Base-by-base conservation (phyloP, 2,888 invertebrate genomes). In the Troides helena region DNA sequence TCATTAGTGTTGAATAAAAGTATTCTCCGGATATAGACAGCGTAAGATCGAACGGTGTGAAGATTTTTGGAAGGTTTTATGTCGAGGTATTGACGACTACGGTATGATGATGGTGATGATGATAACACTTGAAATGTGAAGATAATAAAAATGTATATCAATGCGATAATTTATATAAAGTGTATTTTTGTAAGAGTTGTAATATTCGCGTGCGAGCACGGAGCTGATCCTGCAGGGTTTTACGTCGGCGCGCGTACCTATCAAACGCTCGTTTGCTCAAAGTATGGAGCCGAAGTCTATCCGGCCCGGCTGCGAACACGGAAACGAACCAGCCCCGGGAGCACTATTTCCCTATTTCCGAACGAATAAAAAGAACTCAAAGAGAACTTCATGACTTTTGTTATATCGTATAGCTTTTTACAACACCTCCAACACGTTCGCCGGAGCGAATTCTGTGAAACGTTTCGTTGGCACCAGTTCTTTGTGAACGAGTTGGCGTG, bases 181-280 rank as follows among this genome's bases (percentile, higher is more conserved):
- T 8, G 39, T 39, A 39, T 8, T 10, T 39, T 10, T 7, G 39
- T 39, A 7, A 39, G 10, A 7, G 7, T 8, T 39, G 10, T 10
- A 39, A 39, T 10, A 39, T 39, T 10, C 39, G 7, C 39, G 39
- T 39, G 7, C 7, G 39, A 39, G 39, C 1, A 10, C 39, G 7
- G 10, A 39, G 39, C 10, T 39, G 39, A 8, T 39, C 39, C 71
- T 81, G 81, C 63, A 43, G 50, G 71, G 21, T 46, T 75, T 71
- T 82, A 82, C 67, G 79, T 81, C 83, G 71, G 65, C 50, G 77
- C 57, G 39, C 74, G 78, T 85, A 85, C 86, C 83, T 88, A 89
- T 91, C 89, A 90, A 89, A 89, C 82, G 83, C 88, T 90, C 90
- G 89, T 91, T 90, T 90, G 87, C 86, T 85, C 86, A 87, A 88